Percentiles rank a stretch among this genome's conserved stretches.
Conservation (phyloP, 1,140 invertebrate genomes). For the Plectrocnemia conspersa region DNA sequence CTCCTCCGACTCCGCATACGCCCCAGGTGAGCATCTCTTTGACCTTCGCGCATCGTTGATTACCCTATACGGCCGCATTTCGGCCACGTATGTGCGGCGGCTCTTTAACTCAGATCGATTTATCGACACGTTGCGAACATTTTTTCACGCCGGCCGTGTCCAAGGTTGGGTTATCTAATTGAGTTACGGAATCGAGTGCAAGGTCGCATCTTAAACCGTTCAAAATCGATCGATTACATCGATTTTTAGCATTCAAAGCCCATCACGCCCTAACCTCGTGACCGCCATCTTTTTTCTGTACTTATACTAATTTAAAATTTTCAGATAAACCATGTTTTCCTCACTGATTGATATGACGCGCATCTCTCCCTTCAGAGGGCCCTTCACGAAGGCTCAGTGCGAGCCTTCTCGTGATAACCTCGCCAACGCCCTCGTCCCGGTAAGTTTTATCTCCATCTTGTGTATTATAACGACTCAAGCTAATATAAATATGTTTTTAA, state of each 20-base stretch:
- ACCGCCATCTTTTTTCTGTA: not conserved
- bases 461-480: not conserved
- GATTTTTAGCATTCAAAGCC: not conserved
- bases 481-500: conserved; percentile 4
- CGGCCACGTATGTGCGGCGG: not conserved
- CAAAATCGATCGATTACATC: not conserved
- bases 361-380: conserved; percentile 67
- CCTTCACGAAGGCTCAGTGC: conserved; percentile 60
- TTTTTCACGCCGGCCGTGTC: not conserved
- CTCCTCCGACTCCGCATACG: not conserved
- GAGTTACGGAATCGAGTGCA: not conserved
- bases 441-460: conserved; percentile 17
- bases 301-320: conserved; percentile 5
- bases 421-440: conserved; percentile 50
- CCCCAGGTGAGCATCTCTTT: not conserved
- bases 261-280: not conserved
- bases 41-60: not conserved
- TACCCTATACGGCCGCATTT: not conserved
- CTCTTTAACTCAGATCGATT: not conserved
- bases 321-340: conserved; percentile 14
- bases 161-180: not conserved
- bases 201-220: too few species aligned
- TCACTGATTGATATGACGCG: conserved; percentile 68
- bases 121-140: not conserved
- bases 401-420: conserved; percentile 45